Evolutionary conservation across 1,140 invertebrate species (phyloP).

Genomic region (Drosophila santomea): DNA sequence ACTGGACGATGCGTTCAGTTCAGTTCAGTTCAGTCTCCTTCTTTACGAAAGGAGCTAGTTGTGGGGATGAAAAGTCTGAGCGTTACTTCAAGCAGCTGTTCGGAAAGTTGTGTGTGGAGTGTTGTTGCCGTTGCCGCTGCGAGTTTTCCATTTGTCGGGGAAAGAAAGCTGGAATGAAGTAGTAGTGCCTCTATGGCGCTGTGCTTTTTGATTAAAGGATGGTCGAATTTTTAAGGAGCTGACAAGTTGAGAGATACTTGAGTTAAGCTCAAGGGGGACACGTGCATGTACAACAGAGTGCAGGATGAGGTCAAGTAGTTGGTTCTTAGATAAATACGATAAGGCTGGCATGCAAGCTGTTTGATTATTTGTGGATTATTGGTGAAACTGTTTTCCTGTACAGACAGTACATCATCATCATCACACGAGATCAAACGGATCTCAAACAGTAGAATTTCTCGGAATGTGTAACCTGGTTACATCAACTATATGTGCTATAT

Average conservation of each 20-base stretch:
- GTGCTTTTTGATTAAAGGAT: conserved; percentile 43
- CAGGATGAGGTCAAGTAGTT: conserved; percentile 27
- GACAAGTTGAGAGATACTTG: conserved; percentile 42
- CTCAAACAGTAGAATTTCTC: too few relatives aligned
- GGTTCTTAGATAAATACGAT: conserved; percentile 22
- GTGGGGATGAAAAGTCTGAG: conserved; percentile 10
- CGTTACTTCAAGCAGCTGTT: conserved; percentile 53
- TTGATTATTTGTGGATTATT: neutral
- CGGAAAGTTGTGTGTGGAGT: conserved; percentile 50
- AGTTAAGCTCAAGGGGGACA: conserved; percentile 33
- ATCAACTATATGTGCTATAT: neutral
- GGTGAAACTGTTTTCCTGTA: neutral
- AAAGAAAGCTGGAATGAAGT: conserved; percentile 20
- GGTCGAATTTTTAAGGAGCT: conserved; percentile 41
- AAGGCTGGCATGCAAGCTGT: conserved; percentile 5
- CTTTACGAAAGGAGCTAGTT: neutral
- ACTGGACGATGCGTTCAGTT: conserved; percentile 51
- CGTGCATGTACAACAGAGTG: conserved; percentile 9
- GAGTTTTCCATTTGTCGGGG: conserved; percentile 40
- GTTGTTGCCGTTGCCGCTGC: conserved; percentile 5
- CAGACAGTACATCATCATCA: neutral
- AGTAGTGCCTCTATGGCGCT: conserved; percentile 11
- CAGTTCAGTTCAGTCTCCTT: conserved; percentile 26
- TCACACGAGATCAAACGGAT: neutral
- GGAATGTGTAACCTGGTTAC: neutral